phyloP scores from a whole-genome alignment of 2,113 vertebrate genomes.

The Strix aluco region DNA sequence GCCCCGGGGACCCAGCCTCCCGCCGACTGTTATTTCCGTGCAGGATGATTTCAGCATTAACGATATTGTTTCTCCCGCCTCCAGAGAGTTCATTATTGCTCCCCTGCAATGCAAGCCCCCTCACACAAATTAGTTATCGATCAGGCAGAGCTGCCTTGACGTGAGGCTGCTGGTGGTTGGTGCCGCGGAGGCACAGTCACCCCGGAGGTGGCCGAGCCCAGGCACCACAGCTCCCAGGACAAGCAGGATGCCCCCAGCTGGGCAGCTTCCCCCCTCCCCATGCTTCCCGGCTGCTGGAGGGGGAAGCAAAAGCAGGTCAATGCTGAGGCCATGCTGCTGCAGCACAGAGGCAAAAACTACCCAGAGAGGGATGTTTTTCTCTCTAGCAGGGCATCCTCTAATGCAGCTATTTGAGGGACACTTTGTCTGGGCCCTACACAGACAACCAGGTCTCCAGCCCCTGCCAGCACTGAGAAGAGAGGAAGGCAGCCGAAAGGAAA shows the following conservation, averaged over 20 bases:
- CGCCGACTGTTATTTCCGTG: not conserved
- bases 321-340: not conserved
- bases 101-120: slow-evolving; percentile 33
- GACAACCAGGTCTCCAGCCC: not conserved
- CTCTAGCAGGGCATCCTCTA: not conserved
- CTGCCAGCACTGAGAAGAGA: not conserved
- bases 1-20: not conserved
- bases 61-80: slow-evolving; percentile 69
- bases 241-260: not conserved
- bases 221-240: not conserved
- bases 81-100: slow-evolving; percentile 70
- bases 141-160: slow-evolving; percentile 12
- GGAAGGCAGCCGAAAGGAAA: not conserved
- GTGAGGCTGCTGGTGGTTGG: not conserved
- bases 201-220: rapidly evolving
- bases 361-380: not conserved
- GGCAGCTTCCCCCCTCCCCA: not conserved
- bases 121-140: slow-evolving; percentile 71
- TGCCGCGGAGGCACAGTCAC: rapidly evolving
- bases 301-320: not conserved
- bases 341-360: not conserved
- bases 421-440: not conserved
- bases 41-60: slow-evolving; percentile 58
- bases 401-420: not conserved
- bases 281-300: not conserved